Conservation (phyloP, 1,140 invertebrate genomes). For the Calosoma granatense region DNA sequence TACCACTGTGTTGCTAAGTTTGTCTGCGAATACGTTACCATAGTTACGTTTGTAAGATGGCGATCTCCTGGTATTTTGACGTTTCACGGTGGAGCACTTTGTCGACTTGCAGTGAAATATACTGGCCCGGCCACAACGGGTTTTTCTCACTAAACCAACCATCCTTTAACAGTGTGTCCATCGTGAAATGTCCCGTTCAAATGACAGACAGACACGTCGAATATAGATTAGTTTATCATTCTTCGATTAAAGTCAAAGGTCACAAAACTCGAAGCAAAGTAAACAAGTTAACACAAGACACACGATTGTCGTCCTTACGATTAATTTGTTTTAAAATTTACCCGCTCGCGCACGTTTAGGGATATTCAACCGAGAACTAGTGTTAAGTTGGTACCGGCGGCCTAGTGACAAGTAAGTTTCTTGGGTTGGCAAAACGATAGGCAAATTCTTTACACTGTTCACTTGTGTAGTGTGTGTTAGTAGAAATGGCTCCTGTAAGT, state of each 20-base stretch:
- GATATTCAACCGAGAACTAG: no score
- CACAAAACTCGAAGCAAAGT: background rate
- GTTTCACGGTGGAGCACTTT: constrained; percentile 71
- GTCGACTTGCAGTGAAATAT: constrained; percentile 81
- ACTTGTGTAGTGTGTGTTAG: background rate
- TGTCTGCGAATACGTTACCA: background rate
- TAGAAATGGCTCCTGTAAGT: background rate
- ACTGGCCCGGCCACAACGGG: constrained; percentile 84
- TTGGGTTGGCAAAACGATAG: background rate
- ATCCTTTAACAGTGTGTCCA: constrained; percentile 41
- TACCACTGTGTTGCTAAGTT: background rate
- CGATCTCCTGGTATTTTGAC: constrained; percentile 83
- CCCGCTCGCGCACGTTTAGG: no score
- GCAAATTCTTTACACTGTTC: background rate
- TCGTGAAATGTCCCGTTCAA: background rate
- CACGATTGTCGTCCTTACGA: no score
- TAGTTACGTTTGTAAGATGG: constrained; percentile 78
- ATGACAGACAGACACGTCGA: background rate
- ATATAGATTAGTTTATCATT: background rate
- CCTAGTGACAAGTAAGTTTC: no score
- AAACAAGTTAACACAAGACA: background rate
- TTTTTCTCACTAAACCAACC: constrained; percentile 90
- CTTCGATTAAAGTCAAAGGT: background rate
- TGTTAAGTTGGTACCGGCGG: no score
- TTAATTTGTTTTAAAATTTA: no score